Evolutionary conservation across 2,888 invertebrate genomes (phyloP), one percentile per base, ranked within the genome.

Genomic region (Latrodectus hesperus): DNA sequence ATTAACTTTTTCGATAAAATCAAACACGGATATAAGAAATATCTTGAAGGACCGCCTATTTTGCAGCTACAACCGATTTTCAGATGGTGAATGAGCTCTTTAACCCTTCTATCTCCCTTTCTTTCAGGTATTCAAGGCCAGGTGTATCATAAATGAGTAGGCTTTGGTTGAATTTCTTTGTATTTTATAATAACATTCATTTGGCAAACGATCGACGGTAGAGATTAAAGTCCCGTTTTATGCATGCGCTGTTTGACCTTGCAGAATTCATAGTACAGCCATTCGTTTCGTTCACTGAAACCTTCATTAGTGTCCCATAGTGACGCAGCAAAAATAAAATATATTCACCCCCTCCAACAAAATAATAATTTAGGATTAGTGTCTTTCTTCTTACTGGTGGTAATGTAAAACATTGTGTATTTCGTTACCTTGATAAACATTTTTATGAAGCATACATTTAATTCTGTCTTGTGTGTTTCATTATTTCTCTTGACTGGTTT

Each of bases 211-310:
- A 84, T 76, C 76, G 53, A 38, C 51, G 10, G 10, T 68, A 38
- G 17, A 71, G 77, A 84, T 84, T 64, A 74, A 67, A 77, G 70
- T 64, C 52, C 12, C 10, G 71, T 8, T 51, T 71, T 71, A 65
- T 76, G 76, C 52, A 84, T 71, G 71, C 76, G 26, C 17, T 55
- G 38, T 38, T 38, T 76, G 83, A 53, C 83, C 83, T 84, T 84
- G 82, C 60, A 49, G 64, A 12, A 51, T 67, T 77, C 77, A 72
- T 71, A 70, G 64, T 60, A 75, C 73, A 17, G 16, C 83, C 71
- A 77, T 84, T 72, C 75, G 52, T 26, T 64, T 38, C 38, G n/a
- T 70, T 49, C 71, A 26, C 74, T 71, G 38, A 68, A 17, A 51
- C 67, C 51, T 17, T 70, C 82, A 73, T 73, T 80, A 73, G 68